Conservation (phyloP, 1,140 invertebrate genomes). For the Aphelenchoides besseyi region DNA sequence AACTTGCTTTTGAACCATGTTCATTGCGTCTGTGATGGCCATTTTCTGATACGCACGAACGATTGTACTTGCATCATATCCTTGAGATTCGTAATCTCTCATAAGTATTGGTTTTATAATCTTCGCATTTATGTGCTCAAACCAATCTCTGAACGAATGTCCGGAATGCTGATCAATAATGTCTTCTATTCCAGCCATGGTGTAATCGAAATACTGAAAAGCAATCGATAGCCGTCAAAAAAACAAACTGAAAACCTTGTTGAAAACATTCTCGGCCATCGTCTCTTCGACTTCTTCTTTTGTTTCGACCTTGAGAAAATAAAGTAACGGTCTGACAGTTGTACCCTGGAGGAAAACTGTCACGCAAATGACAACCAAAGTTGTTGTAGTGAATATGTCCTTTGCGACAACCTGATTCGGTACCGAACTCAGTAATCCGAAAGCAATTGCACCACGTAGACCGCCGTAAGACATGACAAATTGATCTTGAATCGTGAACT, state of each 20-base stretch:
- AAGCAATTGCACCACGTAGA: conserved; percentile 30
- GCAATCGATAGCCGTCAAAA: neutral
- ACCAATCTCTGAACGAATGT: conserved; percentile 23
- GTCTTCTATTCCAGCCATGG: conserved; percentile 31
- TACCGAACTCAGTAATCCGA: conserved; percentile 24
- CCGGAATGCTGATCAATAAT: conserved; percentile 20
- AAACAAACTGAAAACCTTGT: conserved; percentile 23
- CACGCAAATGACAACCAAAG: conserved; percentile 30
- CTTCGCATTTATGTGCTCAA: conserved; percentile 21
- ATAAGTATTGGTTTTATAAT: conserved; percentile 25
- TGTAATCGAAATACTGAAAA: conserved; percentile 34
- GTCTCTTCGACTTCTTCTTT: conserved; percentile 16
- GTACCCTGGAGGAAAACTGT: conserved; percentile 30
- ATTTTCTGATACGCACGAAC: conserved; percentile 29
- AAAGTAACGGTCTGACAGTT: conserved; percentile 17
- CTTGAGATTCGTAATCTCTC: neutral
- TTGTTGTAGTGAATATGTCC: conserved; percentile 30
- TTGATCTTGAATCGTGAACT: conserved; percentile 29
- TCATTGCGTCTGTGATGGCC: conserved; percentile 8
- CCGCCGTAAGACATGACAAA: conserved; percentile 33
- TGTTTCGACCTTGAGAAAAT: conserved; percentile 28
- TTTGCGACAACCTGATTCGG: conserved; percentile 24
- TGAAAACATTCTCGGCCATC: conserved; percentile 25
- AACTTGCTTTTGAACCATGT: conserved; percentile 10
- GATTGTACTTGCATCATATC: conserved; percentile 23